Conservation (phyloP, 2,797 vertebrate genomes). For the Etheostoma perlongum region DNA sequence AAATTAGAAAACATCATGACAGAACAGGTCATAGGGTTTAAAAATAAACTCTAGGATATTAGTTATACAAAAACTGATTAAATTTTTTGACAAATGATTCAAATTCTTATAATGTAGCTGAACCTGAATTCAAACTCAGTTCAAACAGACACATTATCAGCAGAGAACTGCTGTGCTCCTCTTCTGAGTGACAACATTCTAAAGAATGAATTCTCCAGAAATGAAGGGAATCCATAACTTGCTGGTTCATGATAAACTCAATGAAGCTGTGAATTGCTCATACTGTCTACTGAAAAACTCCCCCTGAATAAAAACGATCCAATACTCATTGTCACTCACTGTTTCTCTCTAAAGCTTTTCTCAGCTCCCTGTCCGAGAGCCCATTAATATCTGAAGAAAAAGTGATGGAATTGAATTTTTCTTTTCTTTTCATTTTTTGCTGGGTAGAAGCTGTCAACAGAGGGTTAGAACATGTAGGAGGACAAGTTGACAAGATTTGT, state of each 20-base stretch:
- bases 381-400: conserved; percentile 39
- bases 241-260: conserved; percentile 28
- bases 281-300: background rate
- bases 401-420: conserved; percentile 43
- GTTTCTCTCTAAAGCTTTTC: conserved; percentile 47
- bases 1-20: no score
- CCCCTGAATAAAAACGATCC: conserved; percentile 12
- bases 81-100: background rate
- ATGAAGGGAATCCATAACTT: conserved; percentile 17
- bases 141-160: background rate
- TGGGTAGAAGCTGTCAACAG: conserved; percentile 71
- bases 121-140: conserved; percentile 22
- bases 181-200: conserved; percentile 1
- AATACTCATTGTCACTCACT: conserved; percentile 38
- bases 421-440: conserved; percentile 21
- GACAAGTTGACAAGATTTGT: conserved; percentile 78
- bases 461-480: conserved; percentile 68
- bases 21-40: background rate
- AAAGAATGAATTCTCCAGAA: conserved; percentile 17
- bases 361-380: conserved; percentile 4
- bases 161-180: no score
- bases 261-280: background rate
- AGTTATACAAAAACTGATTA: background rate
- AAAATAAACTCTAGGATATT: background rate
- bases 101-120: conserved; percentile 8